These are phyloP conservation scores for Sinopyrophorus schimmeli DNA, from an alignment of 2,888 invertebrate genomes.

Conservation along the genomic window DNA sequence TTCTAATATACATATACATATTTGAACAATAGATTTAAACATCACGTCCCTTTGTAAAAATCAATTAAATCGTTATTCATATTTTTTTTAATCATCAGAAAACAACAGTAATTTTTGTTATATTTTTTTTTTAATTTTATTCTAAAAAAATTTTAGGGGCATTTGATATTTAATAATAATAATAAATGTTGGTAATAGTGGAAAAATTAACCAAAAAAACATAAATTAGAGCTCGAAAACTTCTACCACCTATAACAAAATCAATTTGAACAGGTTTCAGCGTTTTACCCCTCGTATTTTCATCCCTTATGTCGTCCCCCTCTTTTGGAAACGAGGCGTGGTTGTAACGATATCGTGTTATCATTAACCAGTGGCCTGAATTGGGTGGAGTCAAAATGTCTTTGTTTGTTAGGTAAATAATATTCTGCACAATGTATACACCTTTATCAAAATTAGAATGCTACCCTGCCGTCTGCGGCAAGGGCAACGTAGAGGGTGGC, in stretches of 20 bases:
- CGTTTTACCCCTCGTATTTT: slow-evolving; percentile 18
- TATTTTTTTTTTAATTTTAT: too few species aligned
- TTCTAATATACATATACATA: too few species aligned
- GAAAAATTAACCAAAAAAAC: background rate
- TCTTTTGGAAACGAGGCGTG: slow-evolving; percentile 43
- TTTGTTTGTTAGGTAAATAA: slow-evolving; percentile 70
- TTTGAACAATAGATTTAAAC: too few species aligned
- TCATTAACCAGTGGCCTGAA: slow-evolving; percentile 56
- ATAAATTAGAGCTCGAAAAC: slow-evolving; percentile 22
- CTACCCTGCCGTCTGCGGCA: slow-evolving; percentile 54
- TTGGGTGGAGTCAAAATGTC: slow-evolving; percentile 53
- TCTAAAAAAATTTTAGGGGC: too few species aligned
- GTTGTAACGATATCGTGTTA: slow-evolving; percentile 47
- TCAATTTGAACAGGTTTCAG: slow-evolving; percentile 22
- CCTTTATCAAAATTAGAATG: slow-evolving; percentile 54
- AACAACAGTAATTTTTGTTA: too few species aligned
- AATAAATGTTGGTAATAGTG: too few species aligned
- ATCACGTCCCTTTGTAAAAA: too few species aligned
- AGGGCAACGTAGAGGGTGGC: slow-evolving; percentile 45
- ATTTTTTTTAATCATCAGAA: too few species aligned
- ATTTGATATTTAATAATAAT: too few species aligned
- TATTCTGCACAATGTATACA: slow-evolving; percentile 75
- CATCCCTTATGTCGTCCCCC: slow-evolving; percentile 36
- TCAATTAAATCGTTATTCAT: too few species aligned
- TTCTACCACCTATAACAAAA: slow-evolving; percentile 24